phyloP scores from a whole-genome alignment of 1,140 invertebrate species.

The Heliothis subflexa region DNA sequence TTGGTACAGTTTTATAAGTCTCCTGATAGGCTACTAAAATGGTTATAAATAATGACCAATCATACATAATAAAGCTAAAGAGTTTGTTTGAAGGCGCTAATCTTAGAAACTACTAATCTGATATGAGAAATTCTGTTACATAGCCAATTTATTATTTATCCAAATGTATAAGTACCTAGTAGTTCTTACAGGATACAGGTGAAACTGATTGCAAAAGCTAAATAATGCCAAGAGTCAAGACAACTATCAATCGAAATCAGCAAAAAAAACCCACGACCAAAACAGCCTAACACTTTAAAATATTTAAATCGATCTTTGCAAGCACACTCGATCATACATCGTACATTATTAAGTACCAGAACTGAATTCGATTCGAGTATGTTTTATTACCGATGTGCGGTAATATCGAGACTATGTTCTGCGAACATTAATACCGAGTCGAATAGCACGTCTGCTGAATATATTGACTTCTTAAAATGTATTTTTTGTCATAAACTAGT shows the following conservation, averaged over 20 bases:
- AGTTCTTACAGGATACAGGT: too few relatives aligned
- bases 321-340: constrained; percentile 7
- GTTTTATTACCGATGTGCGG: constrained; percentile 32
- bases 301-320: background rate
- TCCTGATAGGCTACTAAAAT: background rate
- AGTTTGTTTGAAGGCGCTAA: too few relatives aligned
- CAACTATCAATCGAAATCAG: too few relatives aligned
- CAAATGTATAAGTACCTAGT: too few relatives aligned
- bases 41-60: background rate
- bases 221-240: too few relatives aligned
- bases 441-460: constrained; percentile 11
- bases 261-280: too few relatives aligned
- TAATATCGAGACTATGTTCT: constrained; percentile 22
- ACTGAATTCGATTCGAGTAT: constrained; percentile 37
- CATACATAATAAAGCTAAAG: too few relatives aligned
- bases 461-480: constrained; percentile 39
- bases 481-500: constrained; percentile 38
- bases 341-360: background rate
- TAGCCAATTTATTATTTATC: too few relatives aligned
- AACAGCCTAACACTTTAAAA: background rate
- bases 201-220: too few relatives aligned
- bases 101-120: too few relatives aligned
- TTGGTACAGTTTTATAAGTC: too few relatives aligned
- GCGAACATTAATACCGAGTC: constrained; percentile 21
- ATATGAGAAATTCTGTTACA: too few relatives aligned